These are phyloP conservation scores for Tricholaema leucomelas DNA, from an alignment of 2,113 vertebrate species.

Conservation along the genomic window DNA sequence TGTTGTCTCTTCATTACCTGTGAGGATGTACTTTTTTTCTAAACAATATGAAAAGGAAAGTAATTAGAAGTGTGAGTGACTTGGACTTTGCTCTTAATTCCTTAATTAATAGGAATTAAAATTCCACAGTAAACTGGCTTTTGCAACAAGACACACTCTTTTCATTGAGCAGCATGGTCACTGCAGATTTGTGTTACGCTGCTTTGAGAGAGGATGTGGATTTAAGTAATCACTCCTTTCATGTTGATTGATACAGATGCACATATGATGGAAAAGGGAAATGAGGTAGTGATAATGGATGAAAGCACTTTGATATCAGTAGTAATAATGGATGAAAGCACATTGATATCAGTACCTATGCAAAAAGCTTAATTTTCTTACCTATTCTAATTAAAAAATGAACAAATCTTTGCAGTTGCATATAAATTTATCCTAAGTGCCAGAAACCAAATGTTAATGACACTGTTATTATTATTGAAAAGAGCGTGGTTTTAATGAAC, in stretches of 20 bases:
- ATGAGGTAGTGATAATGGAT: neutral
- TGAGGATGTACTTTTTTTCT: neutral
- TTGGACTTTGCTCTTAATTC: neutral
- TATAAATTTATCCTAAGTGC: neutral
- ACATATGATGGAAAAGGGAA: neutral
- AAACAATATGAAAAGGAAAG: neutral
- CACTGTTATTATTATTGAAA: neutral
- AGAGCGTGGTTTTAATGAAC: neutral
- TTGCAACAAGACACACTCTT: accelerated
- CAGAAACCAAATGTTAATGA: neutral
- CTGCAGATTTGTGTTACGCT: neutral
- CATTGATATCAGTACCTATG: neutral
- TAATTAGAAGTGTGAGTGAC: neutral
- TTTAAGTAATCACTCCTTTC: neutral
- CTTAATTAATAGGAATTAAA: neutral
- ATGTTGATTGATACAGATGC: neutral
- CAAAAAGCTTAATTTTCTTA: neutral
- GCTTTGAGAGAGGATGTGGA: neutral
- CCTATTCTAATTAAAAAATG: neutral
- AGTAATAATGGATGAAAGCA: neutral
- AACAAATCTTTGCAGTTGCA: neutral
- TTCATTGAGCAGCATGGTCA: neutral
- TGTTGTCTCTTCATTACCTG: neutral
- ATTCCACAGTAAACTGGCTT: neutral
- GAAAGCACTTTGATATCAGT: neutral